A percentile compares a stretch with the other conserved stretches of the same genome.
Evolutionary conservation across 2,113 vertebrate genomes (phyloP).

Genomic region (Spea bombifrons): DNA sequence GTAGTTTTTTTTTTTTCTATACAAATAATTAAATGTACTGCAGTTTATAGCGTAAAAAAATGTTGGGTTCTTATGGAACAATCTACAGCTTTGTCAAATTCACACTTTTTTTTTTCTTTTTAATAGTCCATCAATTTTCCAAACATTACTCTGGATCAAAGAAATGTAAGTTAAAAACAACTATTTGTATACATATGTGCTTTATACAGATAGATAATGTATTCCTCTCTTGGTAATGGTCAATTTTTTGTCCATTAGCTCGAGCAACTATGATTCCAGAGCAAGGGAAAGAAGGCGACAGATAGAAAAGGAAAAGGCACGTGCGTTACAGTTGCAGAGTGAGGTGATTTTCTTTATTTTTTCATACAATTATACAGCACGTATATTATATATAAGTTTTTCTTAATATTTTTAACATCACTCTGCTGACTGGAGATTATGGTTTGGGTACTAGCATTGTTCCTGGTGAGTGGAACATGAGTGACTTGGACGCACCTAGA

Average conservation of each 20-base stretch:
- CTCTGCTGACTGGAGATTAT: no score
- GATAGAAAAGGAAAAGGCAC: conserved; percentile 87
- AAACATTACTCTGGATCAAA: conserved; percentile 94
- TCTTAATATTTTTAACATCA: no score
- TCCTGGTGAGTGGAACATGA: no score
- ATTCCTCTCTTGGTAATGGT: not conserved
- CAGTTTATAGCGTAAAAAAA: no score
- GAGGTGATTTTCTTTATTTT: conserved; percentile 66
- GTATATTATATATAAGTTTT: no score
- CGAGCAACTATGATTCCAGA: conserved; percentile 90
- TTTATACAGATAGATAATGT: not conserved
- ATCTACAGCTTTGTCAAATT: not conserved
- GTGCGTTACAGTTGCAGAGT: conserved; percentile 78
- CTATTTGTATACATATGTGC: not conserved
- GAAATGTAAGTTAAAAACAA: conserved; percentile 80
- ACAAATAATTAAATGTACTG: no score
- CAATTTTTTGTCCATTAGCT: conserved; percentile 60
- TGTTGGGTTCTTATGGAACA: no score
- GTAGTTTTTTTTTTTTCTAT: no score
- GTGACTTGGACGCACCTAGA: no score
- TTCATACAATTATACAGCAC: no score
- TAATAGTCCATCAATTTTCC: conserved; percentile 78
- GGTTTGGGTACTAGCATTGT: no score
- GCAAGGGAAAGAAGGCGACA: conserved; percentile 86
- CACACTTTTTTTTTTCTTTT: conserved; percentile 24